Evolutionary conservation across 2,113 vertebrate genomes (phyloP), one percentile per base, ranked within the genome.

Genomic region (Pseudolaguvia tuberculata): DNA sequence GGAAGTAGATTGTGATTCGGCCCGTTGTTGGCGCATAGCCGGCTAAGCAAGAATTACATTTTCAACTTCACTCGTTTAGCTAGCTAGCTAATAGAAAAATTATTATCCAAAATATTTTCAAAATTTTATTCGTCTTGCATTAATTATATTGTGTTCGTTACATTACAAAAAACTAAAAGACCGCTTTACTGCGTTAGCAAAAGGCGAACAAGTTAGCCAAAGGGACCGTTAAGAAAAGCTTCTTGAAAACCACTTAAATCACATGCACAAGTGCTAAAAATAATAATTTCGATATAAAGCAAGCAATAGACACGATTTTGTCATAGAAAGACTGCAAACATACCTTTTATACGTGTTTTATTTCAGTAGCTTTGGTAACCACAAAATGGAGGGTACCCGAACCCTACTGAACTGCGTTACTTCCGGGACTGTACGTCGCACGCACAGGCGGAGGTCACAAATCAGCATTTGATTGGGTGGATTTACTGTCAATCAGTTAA

Each of bases 321-420:
- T 27, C 4, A 0, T n/a, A n/a, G 27, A 39, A 39, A 65, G 31
- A 21, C 10, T 2, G 20, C 7, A 18, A n/a, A 39, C 70, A 53
- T 78, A 80, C 81, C 81, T 69, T 75, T 57, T 56, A 25, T 17
- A 39, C 61, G 14, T 20, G 51, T 72, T 65, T 80, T 17, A 25
- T 55, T 57, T 39, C 48, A 23, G 62, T 55, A n/a, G 79, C 51
- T 52, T 35, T 65, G 17, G 57, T 73, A 47, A 76, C 72, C 56
- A 70, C 72, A 80, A 83, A 55, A 83, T 83, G 81, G 81, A 83
- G 76, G 78, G 51, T 76, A 51, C 75, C 78, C 63, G 78, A 68
- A 51, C 67, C 45, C 51, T 48, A 51, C 65, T 23, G 21, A 50
- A 25, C 63, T 75, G 56, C 70, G 23, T 71, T 47, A 61, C 71